Evolutionary conservation across 2,113 vertebrate species (phyloP).

Genomic region (Hystrix brachyura): DNA sequence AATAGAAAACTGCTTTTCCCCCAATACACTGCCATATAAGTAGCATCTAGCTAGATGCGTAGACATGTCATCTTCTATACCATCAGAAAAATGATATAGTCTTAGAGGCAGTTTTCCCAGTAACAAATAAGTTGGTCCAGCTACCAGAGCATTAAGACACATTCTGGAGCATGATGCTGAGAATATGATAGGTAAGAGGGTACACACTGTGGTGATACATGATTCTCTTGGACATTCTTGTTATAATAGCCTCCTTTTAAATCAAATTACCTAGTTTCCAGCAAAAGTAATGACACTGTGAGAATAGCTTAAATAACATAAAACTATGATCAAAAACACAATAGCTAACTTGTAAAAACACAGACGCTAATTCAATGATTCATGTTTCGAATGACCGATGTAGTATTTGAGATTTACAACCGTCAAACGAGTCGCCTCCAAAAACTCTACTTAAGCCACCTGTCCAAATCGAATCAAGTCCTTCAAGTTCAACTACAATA

Average conservation of each 20-base stretch:
- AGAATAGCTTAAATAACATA: not conserved
- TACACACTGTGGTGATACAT: not conserved
- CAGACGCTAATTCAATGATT: not conserved
- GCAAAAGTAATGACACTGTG: not conserved
- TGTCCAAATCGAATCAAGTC: slow-evolving; percentile 56
- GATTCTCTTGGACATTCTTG: not conserved
- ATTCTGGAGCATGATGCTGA: not conserved
- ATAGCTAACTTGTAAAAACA: slow-evolving; percentile 28
- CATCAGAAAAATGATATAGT: slow-evolving; percentile 8
- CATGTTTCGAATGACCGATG: slow-evolving; percentile 2
- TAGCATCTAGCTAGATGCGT: not conserved
- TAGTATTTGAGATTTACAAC: slow-evolving; percentile 31
- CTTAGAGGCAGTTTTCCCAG: not conserved
- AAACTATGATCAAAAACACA: not conserved
- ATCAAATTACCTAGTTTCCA: not conserved
- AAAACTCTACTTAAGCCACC: slow-evolving; percentile 57
- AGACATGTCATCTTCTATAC: not conserved
- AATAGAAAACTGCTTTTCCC: not conserved
- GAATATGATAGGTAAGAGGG: not conserved
- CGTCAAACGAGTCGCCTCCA: slow-evolving; percentile 66
- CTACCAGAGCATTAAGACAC: not conserved
- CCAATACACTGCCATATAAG: not conserved
- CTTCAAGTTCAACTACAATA: not conserved
- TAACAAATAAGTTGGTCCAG: slow-evolving; percentile 11
- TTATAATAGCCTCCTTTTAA: not conserved